Evolutionary conservation across 2,797 vertebrate genomes (phyloP).

Genomic region (Dendrocincla fuliginosa): DNA sequence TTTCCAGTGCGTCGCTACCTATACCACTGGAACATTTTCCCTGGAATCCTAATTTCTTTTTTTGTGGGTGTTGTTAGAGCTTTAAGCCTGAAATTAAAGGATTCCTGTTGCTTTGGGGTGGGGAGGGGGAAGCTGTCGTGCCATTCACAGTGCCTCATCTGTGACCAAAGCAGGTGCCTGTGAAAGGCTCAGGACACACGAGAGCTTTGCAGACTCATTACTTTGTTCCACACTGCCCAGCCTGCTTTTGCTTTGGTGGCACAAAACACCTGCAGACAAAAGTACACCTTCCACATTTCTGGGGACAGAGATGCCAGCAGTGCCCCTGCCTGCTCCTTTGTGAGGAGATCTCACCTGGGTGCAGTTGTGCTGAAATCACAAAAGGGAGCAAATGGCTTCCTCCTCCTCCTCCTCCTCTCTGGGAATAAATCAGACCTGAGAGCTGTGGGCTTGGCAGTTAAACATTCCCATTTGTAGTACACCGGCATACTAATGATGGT

Average conservation of each 20-base stretch:
- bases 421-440: slow-evolving; percentile 35
- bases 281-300: background rate
- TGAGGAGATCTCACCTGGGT: background rate
- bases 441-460: slow-evolving; percentile 19
- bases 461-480: slow-evolving; percentile 31
- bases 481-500: slow-evolving; percentile 42
- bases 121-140: fast-evolving
- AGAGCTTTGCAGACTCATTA: background rate
- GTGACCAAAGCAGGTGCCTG: background rate
- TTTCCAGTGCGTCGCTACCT: background rate
- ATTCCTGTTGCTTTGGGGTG: background rate
- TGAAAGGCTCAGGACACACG: background rate
- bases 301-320: background rate
- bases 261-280: background rate
- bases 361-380: background rate
- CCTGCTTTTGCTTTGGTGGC: background rate
- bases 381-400: background rate
- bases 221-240: background rate
- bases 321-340: background rate
- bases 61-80: background rate
- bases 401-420: background rate
- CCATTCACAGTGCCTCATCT: background rate
- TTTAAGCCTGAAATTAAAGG: background rate
- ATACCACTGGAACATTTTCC: background rate
- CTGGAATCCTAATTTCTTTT: background rate